Conservation (phyloP, 2,797 vertebrate species). For the Cuculus canorus region DNA sequence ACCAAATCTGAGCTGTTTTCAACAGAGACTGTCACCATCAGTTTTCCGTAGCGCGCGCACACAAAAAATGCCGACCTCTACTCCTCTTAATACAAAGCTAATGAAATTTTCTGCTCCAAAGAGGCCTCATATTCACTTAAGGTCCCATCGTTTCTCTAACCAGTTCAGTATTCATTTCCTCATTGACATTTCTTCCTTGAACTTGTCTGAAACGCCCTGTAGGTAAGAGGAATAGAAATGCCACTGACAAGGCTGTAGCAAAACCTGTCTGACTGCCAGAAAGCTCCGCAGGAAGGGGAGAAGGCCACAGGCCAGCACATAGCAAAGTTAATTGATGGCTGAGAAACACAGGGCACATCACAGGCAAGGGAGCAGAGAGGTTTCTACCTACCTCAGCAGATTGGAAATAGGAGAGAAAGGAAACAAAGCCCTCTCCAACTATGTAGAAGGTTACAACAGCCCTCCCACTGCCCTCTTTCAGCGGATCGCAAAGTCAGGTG, state of each 20-base stretch:
- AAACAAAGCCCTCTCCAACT: not conserved
- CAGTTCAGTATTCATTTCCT: not conserved
- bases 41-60: not conserved
- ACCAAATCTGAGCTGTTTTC: slow-evolving; percentile 14
- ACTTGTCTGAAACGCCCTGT: not conserved
- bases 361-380: not conserved
- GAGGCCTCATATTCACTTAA: not conserved
- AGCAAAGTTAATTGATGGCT: not conserved
- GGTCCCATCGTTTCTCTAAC: not conserved
- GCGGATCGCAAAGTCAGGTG: not conserved
- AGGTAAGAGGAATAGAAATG: not conserved
- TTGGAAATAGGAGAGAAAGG: not conserved
- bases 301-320: not conserved
- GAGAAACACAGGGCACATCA: not conserved
- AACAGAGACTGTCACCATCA: not conserved
- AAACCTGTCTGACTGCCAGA: not conserved
- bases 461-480: not conserved
- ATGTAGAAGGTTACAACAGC: not conserved
- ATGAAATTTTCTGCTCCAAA: not conserved
- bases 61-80: not conserved
- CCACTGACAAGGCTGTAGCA: not conserved
- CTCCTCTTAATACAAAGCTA: not conserved
- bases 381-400: not conserved
- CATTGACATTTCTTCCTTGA: not conserved
- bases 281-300: not conserved